Percentiles rank a stretch among this genome's conserved stretches.
phyloP scores from a whole-genome alignment of 2,888 invertebrate species.

The Exocentrus adspersus region DNA sequence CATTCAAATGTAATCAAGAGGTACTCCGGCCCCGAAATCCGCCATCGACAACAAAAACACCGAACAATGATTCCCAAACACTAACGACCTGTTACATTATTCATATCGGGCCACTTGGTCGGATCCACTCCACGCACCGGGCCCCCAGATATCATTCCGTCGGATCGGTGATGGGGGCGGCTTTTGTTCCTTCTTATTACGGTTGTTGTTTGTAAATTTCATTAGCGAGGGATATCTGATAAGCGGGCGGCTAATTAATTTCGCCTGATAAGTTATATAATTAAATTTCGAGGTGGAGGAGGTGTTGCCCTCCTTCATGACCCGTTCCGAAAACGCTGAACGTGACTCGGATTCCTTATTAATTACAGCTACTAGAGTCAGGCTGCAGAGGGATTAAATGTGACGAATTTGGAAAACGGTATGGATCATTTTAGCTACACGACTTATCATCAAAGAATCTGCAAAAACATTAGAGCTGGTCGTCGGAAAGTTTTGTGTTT shows the following conservation, averaged over 20 bases:
- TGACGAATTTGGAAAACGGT: too few species aligned
- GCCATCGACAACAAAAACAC: constrained; percentile 43
- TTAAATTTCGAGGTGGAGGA: constrained; percentile 29
- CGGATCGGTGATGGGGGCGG: too few species aligned
- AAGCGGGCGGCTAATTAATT: constrained; percentile 37
- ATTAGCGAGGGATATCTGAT: constrained; percentile 38
- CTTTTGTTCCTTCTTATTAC: constrained; percentile 42
- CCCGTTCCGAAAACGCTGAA: not conserved
- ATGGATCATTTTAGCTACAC: too few species aligned
- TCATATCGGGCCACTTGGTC: constrained; percentile 56
- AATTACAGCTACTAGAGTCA: not conserved
- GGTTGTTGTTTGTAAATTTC: constrained; percentile 37
- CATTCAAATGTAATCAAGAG: constrained; percentile 52
- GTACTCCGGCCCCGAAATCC: constrained; percentile 35
- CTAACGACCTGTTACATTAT: constrained; percentile 59
- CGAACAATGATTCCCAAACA: constrained; percentile 53
- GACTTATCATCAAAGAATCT: too few species aligned
- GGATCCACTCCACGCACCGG: constrained; percentile 53
- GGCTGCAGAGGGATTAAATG: too few species aligned
- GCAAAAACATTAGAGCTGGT: too few species aligned
- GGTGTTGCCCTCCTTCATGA: not conserved
- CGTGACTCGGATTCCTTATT: not conserved
- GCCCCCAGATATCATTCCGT: constrained; percentile 50
- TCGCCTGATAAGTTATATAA: constrained; percentile 37
- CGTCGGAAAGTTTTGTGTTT: too few species aligned